These are phyloP conservation scores for Pipistrellus pipistrellus DNA, from an alignment of 2,797 vertebrate genomes.

Conservation along the genomic window DNA sequence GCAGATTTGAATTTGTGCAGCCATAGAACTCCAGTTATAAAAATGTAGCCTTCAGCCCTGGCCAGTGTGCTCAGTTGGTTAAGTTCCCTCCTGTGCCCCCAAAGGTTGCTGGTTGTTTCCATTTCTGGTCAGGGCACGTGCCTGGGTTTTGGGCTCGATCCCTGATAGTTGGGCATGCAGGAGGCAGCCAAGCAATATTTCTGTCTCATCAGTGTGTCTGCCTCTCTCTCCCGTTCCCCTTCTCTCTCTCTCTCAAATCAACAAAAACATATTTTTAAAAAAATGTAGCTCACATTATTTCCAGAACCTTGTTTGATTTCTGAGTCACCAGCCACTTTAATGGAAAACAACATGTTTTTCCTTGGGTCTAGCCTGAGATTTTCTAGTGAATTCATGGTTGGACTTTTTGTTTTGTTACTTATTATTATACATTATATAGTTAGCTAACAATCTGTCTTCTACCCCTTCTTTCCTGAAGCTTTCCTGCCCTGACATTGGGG, in stretches of 20 bases:
- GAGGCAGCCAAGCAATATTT: no score
- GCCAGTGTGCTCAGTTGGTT: no score
- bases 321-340: not conserved
- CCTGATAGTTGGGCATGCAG: no score
- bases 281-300: not conserved
- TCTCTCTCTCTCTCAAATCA: no score
- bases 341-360: conserved; percentile 17
- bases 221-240: no score
- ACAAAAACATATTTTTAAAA: no score
- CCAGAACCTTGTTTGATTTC: conserved; percentile 43
- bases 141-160: no score
- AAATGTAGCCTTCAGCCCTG: conserved; percentile 26
- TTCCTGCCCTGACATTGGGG: not conserved
- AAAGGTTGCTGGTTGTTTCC: no score
- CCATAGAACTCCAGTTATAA: not conserved
- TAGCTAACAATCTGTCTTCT: not conserved
- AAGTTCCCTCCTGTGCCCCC: no score
- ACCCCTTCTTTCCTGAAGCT: not conserved
- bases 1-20: conserved; percentile 13
- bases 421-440: not conserved
- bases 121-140: no score
- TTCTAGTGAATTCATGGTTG: not conserved
- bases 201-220: no score
- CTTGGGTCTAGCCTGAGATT: conserved; percentile 14
- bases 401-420: not conserved